A percentile compares a stretch with the other conserved stretches of the same genome.
Conservation (phyloP, 2,113 vertebrate species). For the Rhabdomys dilectus region DNA sequence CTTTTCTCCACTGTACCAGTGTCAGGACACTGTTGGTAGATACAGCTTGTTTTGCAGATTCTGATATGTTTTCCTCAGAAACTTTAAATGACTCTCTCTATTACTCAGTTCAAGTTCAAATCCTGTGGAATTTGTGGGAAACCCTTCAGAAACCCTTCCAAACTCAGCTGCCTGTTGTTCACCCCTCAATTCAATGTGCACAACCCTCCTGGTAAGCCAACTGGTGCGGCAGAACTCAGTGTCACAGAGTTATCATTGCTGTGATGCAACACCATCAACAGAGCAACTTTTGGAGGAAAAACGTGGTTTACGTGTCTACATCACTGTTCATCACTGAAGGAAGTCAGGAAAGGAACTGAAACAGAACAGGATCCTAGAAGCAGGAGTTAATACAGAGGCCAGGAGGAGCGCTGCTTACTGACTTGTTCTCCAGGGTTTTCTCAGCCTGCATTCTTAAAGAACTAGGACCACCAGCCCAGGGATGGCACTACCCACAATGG, state of each 20-base stretch:
- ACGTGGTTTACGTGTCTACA: background rate
- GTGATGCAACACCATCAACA: background rate
- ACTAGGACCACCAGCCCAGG: background rate
- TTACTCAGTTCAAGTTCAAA: constrained; percentile 16
- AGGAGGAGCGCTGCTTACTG: background rate
- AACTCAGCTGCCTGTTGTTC: background rate
- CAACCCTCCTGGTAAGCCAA: background rate
- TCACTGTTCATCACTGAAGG: background rate
- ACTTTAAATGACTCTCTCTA: background rate
- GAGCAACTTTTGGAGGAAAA: background rate
- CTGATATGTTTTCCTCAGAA: constrained; percentile 6
- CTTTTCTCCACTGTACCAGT: background rate
- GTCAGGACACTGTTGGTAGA: background rate
- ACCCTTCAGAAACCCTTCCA: background rate
- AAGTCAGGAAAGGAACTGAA: background rate
- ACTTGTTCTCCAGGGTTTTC: background rate
- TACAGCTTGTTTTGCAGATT: constrained; percentile 11
- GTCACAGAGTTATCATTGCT: background rate
- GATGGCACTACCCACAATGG: background rate
- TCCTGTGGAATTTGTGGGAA: background rate
- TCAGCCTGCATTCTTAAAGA: background rate
- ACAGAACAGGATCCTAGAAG: background rate
- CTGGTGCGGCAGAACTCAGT: background rate
- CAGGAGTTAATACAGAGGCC: background rate
- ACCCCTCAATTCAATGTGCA: background rate